These are phyloP conservation scores for Geothlypis trichas DNA, from an alignment of 2,113 vertebrate species.

Conservation along the genomic window DNA sequence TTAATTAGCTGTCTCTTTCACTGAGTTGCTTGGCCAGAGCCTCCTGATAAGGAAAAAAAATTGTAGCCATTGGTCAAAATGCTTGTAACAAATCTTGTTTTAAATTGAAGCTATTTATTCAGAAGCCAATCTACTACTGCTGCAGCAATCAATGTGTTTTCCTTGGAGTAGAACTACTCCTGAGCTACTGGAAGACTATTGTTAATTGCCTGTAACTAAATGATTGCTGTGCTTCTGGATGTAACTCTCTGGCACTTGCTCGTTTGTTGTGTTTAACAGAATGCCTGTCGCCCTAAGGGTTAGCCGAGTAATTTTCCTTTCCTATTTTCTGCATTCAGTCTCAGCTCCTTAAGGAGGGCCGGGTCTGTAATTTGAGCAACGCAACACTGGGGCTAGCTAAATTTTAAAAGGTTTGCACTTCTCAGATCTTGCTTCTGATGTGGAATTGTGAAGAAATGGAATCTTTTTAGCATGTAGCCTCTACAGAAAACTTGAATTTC, in stretches of 20 bases:
- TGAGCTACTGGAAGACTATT: constrained; percentile 66
- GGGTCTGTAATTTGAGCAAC: constrained; percentile 53
- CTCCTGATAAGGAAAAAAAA: constrained; percentile 68
- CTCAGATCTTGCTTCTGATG: constrained; percentile 50
- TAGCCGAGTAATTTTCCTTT: constrained; percentile 57
- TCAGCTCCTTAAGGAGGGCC: constrained; percentile 50
- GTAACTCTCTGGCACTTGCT: constrained; percentile 66
- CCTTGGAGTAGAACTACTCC: constrained; percentile 56
- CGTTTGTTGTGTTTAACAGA: constrained; percentile 73
- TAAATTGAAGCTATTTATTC: constrained; percentile 81
- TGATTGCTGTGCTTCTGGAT: constrained; percentile 72
- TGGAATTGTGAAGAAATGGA: constrained; percentile 61
- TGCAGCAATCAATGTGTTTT: constrained; percentile 78
- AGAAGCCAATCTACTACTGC: constrained; percentile 69
- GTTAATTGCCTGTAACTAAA: constrained; percentile 80
- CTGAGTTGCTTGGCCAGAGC: constrained; percentile 45
- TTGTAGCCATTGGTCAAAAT: constrained; percentile 74
- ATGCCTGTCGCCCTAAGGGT: constrained; percentile 59
- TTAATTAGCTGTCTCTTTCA: constrained; percentile 74
- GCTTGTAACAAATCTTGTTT: constrained; percentile 76
- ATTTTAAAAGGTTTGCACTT: constrained; percentile 63
- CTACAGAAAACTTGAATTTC: constrained; percentile 52
- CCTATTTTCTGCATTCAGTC: constrained; percentile 45
- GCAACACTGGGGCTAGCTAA: constrained; percentile 46
- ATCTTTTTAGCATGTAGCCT: constrained; percentile 45